These are phyloP conservation scores for Agriopis leucophaearia DNA, from an alignment of 2,888 invertebrate genomes.

Conservation along the genomic window DNA sequence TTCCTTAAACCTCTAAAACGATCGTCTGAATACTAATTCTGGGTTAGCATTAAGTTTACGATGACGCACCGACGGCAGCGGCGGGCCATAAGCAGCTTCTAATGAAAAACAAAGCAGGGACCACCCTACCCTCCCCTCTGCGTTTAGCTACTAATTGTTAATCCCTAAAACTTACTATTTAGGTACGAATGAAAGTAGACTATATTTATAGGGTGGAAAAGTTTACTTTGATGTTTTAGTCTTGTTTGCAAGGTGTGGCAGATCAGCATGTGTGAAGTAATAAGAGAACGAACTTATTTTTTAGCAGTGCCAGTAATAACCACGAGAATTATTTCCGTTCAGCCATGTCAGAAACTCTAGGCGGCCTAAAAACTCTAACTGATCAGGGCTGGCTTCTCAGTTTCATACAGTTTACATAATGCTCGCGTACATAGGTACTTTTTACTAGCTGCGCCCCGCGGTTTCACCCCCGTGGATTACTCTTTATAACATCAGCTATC, in stretches of 20 bases:
- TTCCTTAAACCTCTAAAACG: constrained; percentile 7
- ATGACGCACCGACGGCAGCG: constrained; percentile 15
- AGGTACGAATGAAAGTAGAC: constrained; percentile 16
- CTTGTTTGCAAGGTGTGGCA: neutral
- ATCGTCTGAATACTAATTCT: constrained; percentile 31
- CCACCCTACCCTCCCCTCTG: constrained; percentile 36
- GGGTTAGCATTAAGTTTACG: constrained; percentile 33
- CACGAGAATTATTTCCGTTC: too few relatives aligned
- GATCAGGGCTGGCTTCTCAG: too few relatives aligned
- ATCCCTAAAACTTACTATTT: constrained; percentile 35
- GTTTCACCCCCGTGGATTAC: too few relatives aligned
- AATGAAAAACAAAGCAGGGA: constrained; percentile 58
- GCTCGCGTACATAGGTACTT: too few relatives aligned
- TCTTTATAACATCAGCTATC: too few relatives aligned
- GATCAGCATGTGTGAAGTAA: too few relatives aligned
- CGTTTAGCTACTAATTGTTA: constrained; percentile 51
- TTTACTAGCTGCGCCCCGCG: too few relatives aligned
- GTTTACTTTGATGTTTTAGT: constrained; percentile 54
- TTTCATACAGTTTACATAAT: too few relatives aligned
- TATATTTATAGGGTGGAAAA: constrained; percentile 10
- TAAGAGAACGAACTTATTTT: too few relatives aligned
- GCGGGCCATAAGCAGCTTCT: constrained; percentile 43
- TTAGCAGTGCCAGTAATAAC: too few relatives aligned
- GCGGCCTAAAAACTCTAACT: too few relatives aligned
- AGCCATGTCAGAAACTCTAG: too few relatives aligned